These are phyloP conservation scores for Drosophila ananassae DNA, from an alignment of 1,140 invertebrate genomes.

Conservation along the genomic window DNA sequence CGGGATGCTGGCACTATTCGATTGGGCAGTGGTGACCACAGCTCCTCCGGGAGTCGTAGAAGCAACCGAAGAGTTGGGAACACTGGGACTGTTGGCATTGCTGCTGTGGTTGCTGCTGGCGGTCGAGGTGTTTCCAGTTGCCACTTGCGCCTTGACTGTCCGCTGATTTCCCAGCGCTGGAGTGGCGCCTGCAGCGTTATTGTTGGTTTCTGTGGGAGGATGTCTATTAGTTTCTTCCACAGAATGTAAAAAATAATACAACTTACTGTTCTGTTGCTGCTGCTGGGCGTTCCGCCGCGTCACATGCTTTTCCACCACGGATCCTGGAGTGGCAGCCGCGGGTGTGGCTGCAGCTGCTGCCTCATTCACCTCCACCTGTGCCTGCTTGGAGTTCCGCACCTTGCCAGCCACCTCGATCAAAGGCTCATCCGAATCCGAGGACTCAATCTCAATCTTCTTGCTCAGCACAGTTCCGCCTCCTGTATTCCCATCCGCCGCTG, in stretches of 20 bases:
- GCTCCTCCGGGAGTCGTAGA: slow-evolving; percentile 34
- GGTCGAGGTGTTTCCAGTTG: slow-evolving; percentile 6
- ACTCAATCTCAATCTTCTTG: slow-evolving; percentile 85
- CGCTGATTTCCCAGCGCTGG: slow-evolving; percentile 15
- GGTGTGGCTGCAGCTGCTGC: slow-evolving; percentile 40
- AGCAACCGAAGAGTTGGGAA: slow-evolving; percentile 8
- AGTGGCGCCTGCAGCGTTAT: slow-evolving; percentile 23
- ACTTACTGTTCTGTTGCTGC: slow-evolving; percentile 61
- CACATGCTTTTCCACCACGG: slow-evolving; percentile 62
- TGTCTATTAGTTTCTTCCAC: background rate
- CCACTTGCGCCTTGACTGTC: slow-evolving; percentile 47
- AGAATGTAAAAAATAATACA: too few relatives aligned
- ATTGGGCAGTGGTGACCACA: slow-evolving; percentile 25
- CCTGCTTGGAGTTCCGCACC: slow-evolving; percentile 85
- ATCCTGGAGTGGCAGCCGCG: slow-evolving; percentile 52
- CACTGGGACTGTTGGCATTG: slow-evolving; percentile 31
- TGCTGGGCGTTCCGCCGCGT: slow-evolving; percentile 72
- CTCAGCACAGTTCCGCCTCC: background rate
- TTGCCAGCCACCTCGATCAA: slow-evolving; percentile 89
- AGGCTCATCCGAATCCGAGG: slow-evolving; percentile 92
- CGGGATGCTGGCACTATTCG: slow-evolving; percentile 21
- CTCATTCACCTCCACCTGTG: slow-evolving; percentile 53
- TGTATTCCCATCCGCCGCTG: background rate
- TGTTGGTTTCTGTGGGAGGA: slow-evolving; percentile 47
- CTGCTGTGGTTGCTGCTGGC: slow-evolving; percentile 34